These are phyloP conservation scores for Oasisia sp. DNA, from an alignment of 2,888 invertebrate genomes.

Conservation along the genomic window DNA sequence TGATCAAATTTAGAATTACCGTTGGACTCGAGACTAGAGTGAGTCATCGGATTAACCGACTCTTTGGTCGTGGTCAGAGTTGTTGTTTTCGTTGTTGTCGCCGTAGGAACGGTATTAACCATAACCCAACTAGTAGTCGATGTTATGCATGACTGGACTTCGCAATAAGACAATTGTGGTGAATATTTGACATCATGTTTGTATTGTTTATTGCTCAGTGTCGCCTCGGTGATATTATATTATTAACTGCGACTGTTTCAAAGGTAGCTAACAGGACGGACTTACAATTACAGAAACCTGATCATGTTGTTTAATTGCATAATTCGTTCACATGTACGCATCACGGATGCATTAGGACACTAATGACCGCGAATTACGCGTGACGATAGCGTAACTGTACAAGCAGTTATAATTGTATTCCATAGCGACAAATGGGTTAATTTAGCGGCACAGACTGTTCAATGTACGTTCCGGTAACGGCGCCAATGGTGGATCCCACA, in stretches of 20 bases:
- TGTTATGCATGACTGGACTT: no score
- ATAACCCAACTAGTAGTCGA: no score
- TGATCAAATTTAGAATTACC: not conserved
- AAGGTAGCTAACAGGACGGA: not conserved
- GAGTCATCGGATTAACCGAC: not conserved
- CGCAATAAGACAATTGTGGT: no score
- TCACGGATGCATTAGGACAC: not conserved
- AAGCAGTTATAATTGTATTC: not conserved
- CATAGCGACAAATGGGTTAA: not conserved
- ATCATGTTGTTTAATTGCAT: not conserved
- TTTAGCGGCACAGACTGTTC: not conserved
- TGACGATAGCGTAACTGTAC: not conserved
- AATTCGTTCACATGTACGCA: not conserved
- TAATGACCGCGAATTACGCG: not conserved
- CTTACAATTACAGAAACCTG: not conserved
- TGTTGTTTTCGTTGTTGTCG: not conserved
- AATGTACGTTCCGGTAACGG: no score
- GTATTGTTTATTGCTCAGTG: no score
- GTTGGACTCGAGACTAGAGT: not conserved
- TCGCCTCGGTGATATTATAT: no score
- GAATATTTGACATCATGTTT: no score
- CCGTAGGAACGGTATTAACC: not conserved
- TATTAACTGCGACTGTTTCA: no score
- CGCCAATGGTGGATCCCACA: no score
- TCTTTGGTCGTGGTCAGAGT: not conserved